Conservation (phyloP, 37 sponge, comb jelly and placozoan genomes). For the Axinella damicornis region DNA sequence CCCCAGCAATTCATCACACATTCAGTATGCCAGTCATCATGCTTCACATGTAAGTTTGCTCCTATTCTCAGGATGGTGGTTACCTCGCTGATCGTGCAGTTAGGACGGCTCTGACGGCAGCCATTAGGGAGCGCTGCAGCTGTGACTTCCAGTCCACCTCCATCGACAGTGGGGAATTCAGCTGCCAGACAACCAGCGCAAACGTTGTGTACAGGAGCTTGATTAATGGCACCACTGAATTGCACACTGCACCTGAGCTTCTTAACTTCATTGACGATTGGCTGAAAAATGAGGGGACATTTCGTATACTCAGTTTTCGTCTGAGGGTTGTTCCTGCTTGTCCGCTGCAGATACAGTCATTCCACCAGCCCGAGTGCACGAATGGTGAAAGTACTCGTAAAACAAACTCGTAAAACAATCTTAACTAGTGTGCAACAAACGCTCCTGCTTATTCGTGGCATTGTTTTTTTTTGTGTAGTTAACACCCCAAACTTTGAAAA, state of each 20-base stretch:
- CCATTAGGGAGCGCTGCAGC: neutral
- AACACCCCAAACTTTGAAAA: too few relatives aligned
- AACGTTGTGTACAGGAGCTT: neutral
- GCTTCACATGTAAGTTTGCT: too few relatives aligned
- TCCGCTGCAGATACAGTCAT: too few relatives aligned
- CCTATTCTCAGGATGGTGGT: too few relatives aligned
- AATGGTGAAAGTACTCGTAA: too few relatives aligned
- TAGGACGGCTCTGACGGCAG: neutral
- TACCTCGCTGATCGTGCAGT: neutral
- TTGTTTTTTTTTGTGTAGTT: too few relatives aligned
- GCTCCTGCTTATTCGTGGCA: too few relatives aligned
- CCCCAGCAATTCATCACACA: too few relatives aligned
- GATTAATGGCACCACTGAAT: neutral
- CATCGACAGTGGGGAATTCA: slow-evolving; percentile 11
- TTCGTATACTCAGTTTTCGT: neutral
- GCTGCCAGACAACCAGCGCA: slow-evolving; percentile 1
- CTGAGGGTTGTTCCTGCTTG: neutral
- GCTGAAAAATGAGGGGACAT: neutral
- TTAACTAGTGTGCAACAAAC: too few relatives aligned
- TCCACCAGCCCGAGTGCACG: too few relatives aligned
- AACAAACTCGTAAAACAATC: too few relatives aligned
- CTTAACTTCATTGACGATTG: slow-evolving; percentile 3
- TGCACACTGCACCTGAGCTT: neutral
- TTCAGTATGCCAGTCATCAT: too few relatives aligned
- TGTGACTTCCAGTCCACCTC: slow-evolving; percentile 9